phyloP scores from a whole-genome alignment of 2,888 invertebrate species.

The Drosophila kuntzei region DNA sequence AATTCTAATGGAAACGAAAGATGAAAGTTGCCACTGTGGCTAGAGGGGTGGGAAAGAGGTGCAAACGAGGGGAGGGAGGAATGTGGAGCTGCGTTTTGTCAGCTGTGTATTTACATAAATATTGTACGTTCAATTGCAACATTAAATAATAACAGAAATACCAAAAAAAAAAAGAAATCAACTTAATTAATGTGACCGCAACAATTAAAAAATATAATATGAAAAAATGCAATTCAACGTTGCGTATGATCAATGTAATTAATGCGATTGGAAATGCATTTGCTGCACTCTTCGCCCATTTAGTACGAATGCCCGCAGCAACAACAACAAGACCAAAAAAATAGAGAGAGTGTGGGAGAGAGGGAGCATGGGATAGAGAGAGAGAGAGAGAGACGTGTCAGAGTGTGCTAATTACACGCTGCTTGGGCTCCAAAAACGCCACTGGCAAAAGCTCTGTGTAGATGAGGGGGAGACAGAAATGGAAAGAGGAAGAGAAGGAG shows the following conservation, averaged over 20 bases:
- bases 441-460: slow-evolving; percentile 5
- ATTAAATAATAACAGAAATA: slow-evolving; percentile 7
- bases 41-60: background rate
- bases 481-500: background rate
- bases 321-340: background rate
- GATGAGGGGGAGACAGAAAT: background rate
- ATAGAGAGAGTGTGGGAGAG: background rate
- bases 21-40: slow-evolving; percentile 29
- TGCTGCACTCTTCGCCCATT: slow-evolving; percentile 19
- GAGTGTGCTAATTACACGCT: slow-evolving; percentile 57
- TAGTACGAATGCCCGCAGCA: background rate
- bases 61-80: too few species aligned
- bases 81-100: too few species aligned
- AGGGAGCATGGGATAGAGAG: background rate
- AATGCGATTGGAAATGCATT: slow-evolving; percentile 34
- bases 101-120: slow-evolving; percentile 6
- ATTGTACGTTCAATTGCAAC: slow-evolving; percentile 23
- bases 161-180: slow-evolving; percentile 9
- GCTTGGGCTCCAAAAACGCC: slow-evolving; percentile 40
- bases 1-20: slow-evolving; percentile 45
- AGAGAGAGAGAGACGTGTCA: slow-evolving; percentile 28
- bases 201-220: background rate
- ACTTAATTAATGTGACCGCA: slow-evolving; percentile 33
- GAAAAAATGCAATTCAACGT: slow-evolving; percentile 6
- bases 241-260: slow-evolving; percentile 55